A percentile compares a stretch with the other conserved stretches of the same genome.
Evolutionary conservation across 2,888 invertebrate species (phyloP).

Genomic region (Melieria omissa): DNA sequence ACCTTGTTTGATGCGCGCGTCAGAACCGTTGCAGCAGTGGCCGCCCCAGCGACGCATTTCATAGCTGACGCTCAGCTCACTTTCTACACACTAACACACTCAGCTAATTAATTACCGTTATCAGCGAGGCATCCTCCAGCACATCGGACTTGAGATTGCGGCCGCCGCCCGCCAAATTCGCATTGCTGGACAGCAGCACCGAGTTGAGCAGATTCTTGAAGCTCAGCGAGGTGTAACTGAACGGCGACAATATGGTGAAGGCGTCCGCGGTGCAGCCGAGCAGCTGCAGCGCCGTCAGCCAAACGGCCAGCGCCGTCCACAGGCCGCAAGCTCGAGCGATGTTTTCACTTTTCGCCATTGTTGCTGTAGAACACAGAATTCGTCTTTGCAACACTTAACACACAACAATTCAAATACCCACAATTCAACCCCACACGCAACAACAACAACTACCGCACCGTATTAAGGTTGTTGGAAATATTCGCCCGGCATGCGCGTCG

Average conservation of each 20-base stretch:
- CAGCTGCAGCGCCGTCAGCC: constrained; percentile 49
- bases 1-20: too few relatives aligned
- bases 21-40: too few relatives aligned
- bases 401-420: too few relatives aligned
- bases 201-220: constrained; percentile 64
- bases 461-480: too few relatives aligned
- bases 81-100: too few relatives aligned
- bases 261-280: constrained; percentile 54
- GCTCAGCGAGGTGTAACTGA: constrained; percentile 62
- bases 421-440: too few relatives aligned
- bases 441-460: too few relatives aligned
- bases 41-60: too few relatives aligned
- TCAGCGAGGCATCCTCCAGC: constrained; percentile 63
- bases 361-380: neutral
- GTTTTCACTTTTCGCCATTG: constrained; percentile 51
- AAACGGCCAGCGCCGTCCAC: constrained; percentile 53
- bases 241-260: constrained; percentile 63
- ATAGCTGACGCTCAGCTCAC: too few relatives aligned
- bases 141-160: constrained; percentile 63
- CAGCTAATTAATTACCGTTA: constrained; percentile 56
- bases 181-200: constrained; percentile 61
- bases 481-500: too few relatives aligned
- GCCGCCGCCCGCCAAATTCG: constrained; percentile 62
- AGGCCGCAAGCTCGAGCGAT: constrained; percentile 44
- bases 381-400: too few relatives aligned